These are phyloP conservation scores for Lophochroa leadbeateri DNA, from an alignment of 2,113 vertebrate genomes.

Conservation along the genomic window DNA sequence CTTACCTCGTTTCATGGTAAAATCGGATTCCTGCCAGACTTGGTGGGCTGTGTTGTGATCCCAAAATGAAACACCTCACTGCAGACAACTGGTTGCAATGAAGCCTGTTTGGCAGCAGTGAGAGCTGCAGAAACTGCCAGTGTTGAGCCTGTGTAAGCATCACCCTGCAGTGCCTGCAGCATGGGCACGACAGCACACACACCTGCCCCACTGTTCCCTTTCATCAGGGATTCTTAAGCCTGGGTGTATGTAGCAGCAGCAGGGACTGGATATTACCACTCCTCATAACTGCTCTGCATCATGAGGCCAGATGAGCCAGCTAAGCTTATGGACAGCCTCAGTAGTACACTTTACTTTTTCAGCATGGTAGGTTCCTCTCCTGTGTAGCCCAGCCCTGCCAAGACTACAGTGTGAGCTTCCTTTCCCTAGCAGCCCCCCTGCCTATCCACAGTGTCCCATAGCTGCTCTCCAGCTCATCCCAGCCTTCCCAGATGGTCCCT, in stretches of 20 bases:
- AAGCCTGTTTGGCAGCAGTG: background rate
- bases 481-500: background rate
- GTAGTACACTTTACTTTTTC: background rate
- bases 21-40: background rate
- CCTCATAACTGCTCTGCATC: fast-evolving
- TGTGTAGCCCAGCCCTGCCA: background rate
- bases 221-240: background rate
- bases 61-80: background rate
- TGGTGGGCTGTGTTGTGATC: background rate
- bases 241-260: fast-evolving
- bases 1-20: background rate
- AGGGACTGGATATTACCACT: background rate
- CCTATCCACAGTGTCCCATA: fast-evolving
- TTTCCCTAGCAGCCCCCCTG: background rate
- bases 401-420: background rate
- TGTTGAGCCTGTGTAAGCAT: fast-evolving
- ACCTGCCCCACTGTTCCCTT: background rate
- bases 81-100: background rate
- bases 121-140: background rate
- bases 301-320: background rate
- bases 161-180: fast-evolving
- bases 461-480: background rate
- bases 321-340: background rate
- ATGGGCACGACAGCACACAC: fast-evolving
- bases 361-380: background rate